Evolutionary conservation across 2,797 vertebrate genomes (phyloP).

Genomic region (Diceros bicornis): DNA sequence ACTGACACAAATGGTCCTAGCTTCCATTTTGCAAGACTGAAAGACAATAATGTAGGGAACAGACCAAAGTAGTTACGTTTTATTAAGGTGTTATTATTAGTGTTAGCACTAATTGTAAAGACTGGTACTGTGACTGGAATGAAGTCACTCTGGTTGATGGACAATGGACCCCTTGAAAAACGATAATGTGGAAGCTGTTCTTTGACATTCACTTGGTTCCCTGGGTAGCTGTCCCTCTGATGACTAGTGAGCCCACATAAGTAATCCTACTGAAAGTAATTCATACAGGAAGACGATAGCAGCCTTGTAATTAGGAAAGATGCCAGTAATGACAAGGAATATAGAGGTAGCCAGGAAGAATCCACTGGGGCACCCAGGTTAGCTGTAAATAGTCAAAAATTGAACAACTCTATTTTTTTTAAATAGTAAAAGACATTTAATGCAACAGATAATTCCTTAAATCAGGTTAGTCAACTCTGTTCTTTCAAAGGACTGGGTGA

Average conservation of each 20-base stretch:
- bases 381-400: neutral
- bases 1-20: neutral
- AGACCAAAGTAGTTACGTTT: neutral
- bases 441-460: neutral
- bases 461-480: neutral
- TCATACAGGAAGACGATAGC: neutral
- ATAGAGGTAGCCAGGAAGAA: neutral
- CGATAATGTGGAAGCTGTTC: neutral
- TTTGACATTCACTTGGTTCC: neutral
- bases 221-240: neutral
- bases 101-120: neutral
- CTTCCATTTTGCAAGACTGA: neutral
- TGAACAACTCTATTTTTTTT: neutral
- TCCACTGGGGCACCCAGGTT: neutral
- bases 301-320: neutral
- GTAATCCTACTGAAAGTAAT: neutral
- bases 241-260: neutral
- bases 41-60: neutral
- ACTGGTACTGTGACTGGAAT: neutral
- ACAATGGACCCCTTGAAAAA: neutral
- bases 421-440: neutral
- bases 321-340: neutral
- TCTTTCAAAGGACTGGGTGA: neutral
- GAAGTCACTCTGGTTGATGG: neutral
- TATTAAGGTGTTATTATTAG: too few relatives aligned